A percentile compares a stretch with the other conserved stretches of the same genome.
Evolutionary conservation across 2,113 vertebrate species (phyloP).

Genomic region (Phaetusa simplex): DNA sequence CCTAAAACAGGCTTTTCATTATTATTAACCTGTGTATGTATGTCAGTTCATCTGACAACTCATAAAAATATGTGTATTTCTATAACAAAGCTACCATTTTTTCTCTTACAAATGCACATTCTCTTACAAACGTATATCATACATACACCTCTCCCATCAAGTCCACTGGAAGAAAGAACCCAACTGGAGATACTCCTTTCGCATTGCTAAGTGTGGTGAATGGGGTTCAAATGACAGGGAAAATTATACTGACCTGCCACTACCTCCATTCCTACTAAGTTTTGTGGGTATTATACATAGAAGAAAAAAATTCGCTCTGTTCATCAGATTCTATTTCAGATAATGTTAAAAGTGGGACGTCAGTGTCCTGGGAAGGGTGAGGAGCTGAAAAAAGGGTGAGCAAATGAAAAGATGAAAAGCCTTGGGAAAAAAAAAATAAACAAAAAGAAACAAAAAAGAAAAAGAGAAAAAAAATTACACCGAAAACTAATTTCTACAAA

Average conservation of each 20-base stretch:
- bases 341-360: neutral
- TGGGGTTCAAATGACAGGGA: neutral
- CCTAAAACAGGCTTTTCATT: neutral
- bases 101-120: neutral
- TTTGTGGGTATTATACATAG: neutral
- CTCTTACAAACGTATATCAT: neutral
- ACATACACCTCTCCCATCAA: neutral
- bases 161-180: neutral
- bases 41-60: neutral
- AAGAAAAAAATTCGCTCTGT: neutral
- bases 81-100: neutral
- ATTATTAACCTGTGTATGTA: neutral
- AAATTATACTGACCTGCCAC: neutral
- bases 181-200: neutral
- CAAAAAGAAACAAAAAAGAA: accelerated
- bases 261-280: neutral
- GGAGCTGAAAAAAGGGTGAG: neutral
- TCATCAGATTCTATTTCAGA: neutral
- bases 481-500: neutral
- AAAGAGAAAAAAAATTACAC: too few relatives aligned
- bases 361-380: neutral
- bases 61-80: neutral
- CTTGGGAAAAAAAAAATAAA: too few relatives aligned
- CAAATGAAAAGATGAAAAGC: neutral
- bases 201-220: neutral